These are phyloP conservation scores for Fabriciana adippe DNA, from an alignment of 2,888 invertebrate genomes.

Conservation along the genomic window DNA sequence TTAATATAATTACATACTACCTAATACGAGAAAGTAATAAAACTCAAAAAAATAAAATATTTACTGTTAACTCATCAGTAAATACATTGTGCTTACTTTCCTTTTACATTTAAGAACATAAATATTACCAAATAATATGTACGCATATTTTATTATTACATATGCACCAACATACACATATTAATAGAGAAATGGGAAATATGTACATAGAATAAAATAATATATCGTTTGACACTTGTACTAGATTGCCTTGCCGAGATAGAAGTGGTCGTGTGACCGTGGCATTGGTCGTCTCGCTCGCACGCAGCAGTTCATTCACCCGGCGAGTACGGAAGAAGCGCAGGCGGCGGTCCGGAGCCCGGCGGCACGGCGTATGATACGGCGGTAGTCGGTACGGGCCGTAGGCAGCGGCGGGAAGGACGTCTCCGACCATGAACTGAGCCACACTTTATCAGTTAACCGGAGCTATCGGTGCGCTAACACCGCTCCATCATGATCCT, in stretches of 20 bases:
- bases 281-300: slow-evolving; percentile 75
- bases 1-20: background rate
- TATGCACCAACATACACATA: background rate
- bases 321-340: slow-evolving; percentile 78
- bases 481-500: slow-evolving; percentile 68
- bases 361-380: slow-evolving; percentile 38
- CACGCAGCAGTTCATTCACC: slow-evolving; percentile 78
- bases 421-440: slow-evolving; percentile 78
- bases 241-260: slow-evolving; percentile 68
- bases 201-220: slow-evolving; percentile 36
- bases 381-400: slow-evolving; percentile 56
- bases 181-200: slow-evolving; percentile 40
- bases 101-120: too few relatives aligned
- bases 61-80: slow-evolving; percentile 1
- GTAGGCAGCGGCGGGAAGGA: slow-evolving; percentile 71
- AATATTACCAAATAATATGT: too few relatives aligned
- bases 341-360: slow-evolving; percentile 71
- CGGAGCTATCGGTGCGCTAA: slow-evolving; percentile 73
- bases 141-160: background rate
- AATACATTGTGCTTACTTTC: slow-evolving; percentile 13
- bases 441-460: slow-evolving; percentile 78
- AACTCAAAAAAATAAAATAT: slow-evolving; percentile 1
- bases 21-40: background rate
- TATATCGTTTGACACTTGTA: slow-evolving; percentile 56
- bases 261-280: slow-evolving; percentile 71